These are phyloP conservation scores for cattle (Bos taurus) DNA, from an alignment of 2,113 vertebrate genomes.

Conservation along the genomic window ARS-UCD2.0 NC_037357.1:71896501-71897000, in stretches of 20 bases:
- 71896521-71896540: not conserved
- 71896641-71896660: not conserved
- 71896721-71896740: not conserved
- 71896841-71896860: fast-evolving
- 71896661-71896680: not conserved
- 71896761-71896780: not conserved
- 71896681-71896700: not conserved
- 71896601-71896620: not conserved
- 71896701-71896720: not conserved
- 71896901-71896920: not conserved
- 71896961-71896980: not conserved
- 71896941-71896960: not conserved
- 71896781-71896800: not conserved
- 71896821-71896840: not conserved
- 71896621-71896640: not conserved
- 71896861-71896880: not conserved
- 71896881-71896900: not conserved
- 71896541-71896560: not conserved
- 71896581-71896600: not conserved
- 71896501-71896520: not conserved
- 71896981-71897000: not conserved
- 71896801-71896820: not conserved
- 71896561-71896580: not conserved
- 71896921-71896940: not conserved
- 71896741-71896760: not conserved